phyloP scores from a whole-genome alignment of 2,888 invertebrate species.

The Argyresthia albistria region DNA sequence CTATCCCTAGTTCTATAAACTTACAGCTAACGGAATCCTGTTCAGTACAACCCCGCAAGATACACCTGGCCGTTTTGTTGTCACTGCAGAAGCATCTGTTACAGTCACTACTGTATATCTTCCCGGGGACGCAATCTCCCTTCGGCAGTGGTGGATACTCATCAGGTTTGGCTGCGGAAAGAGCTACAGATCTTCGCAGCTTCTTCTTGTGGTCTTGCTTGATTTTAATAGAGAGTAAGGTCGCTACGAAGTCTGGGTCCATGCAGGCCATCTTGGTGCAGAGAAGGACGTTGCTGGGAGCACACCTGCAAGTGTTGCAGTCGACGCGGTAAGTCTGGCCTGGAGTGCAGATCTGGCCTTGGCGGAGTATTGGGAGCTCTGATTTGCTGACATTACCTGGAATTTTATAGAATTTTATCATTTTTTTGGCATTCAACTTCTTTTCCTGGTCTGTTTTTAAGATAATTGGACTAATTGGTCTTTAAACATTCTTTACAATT shows the following conservation, averaged over 20 bases:
- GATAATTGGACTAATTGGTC: too few relatives aligned
- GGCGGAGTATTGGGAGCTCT: conserved; percentile 25
- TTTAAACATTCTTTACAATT: too few relatives aligned
- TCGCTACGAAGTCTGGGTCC: background rate
- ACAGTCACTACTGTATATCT: conserved; percentile 28
- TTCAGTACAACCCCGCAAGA: conserved; percentile 12
- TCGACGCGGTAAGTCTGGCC: conserved; percentile 32
- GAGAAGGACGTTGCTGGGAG: conserved; percentile 19
- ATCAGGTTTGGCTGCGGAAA: background rate
- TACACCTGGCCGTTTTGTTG: conserved; percentile 16
- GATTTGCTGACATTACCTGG: conserved; percentile 18
- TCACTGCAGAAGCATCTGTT: conserved; percentile 33
- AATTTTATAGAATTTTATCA: conserved; percentile 7
- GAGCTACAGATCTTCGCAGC: too few relatives aligned
- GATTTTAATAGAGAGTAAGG: too few relatives aligned
- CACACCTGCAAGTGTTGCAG: conserved; percentile 49
- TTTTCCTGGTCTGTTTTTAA: too few relatives aligned
- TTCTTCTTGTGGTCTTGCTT: too few relatives aligned
- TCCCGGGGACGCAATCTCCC: conserved; percentile 32
- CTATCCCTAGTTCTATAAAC: background rate
- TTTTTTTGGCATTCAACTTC: too few relatives aligned
- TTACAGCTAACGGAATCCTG: conserved; percentile 13
- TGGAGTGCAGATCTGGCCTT: conserved; percentile 29
- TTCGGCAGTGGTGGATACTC: conserved; percentile 9
- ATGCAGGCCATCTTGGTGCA: conserved; percentile 55